phyloP scores from a whole-genome alignment of 2,888 invertebrate genomes.

The Zaprionus bogoriensis region DNA sequence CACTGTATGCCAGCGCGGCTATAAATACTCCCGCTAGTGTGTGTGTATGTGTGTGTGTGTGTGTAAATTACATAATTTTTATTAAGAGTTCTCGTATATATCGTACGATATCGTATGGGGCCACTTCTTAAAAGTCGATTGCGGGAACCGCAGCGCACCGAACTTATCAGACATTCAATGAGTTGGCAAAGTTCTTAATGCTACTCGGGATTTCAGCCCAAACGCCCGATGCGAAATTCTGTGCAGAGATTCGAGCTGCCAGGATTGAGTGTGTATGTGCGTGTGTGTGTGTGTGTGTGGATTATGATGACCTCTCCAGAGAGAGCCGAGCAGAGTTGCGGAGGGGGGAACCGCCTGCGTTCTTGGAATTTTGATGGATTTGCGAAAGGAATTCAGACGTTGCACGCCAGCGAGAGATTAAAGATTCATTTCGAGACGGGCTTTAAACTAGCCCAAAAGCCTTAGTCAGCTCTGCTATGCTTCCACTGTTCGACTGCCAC shows the following conservation, averaged over 20 bases:
- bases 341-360: too few relatives aligned
- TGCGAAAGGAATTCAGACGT: not conserved
- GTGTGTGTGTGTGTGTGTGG: not conserved
- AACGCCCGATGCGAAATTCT: not conserved
- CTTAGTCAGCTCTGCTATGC: not conserved
- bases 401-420: too few relatives aligned
- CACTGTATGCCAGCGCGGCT: constrained; percentile 48
- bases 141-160: constrained; percentile 8
- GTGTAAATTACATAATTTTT: constrained; percentile 54
- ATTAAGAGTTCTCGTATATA: constrained; percentile 44
- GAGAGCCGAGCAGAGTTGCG: too few relatives aligned
- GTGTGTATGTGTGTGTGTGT: constrained; percentile 1
- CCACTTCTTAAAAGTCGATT: constrained; percentile 45
- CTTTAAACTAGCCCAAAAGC: not conserved
- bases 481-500: constrained; percentile 30
- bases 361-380: not conserved
- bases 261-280: not conserved
- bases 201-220: too few relatives aligned
- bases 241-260: too few relatives aligned
- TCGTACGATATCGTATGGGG: too few relatives aligned
- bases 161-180: constrained; percentile 42
- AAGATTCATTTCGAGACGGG: not conserved
- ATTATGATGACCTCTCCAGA: too few relatives aligned
- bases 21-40: constrained; percentile 40
- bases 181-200: constrained; percentile 49